phyloP scores from a whole-genome alignment of 2,888 invertebrate genomes.

The Dryobotodes eremita region DNA sequence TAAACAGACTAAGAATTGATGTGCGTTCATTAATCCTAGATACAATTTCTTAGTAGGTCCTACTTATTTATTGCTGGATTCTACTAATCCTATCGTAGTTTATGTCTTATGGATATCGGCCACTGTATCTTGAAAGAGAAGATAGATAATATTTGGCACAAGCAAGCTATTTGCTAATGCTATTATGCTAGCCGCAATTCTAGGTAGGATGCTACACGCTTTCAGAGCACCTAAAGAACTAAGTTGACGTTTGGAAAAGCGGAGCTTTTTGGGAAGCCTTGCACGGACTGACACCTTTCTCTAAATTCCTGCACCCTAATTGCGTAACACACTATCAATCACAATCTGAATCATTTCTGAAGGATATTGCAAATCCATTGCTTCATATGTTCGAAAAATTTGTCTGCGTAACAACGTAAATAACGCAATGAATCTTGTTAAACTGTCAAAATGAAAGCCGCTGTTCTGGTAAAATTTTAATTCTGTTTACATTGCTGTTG shows the following conservation, averaged over 20 bases:
- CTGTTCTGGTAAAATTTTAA: not conserved
- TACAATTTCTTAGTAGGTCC: not conserved
- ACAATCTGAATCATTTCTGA: too few relatives aligned
- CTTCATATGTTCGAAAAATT: too few relatives aligned
- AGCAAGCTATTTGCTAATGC: not conserved
- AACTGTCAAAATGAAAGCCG: too few relatives aligned
- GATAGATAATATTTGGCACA: not conserved
- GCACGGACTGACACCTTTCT: not conserved
- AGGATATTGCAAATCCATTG: too few relatives aligned
- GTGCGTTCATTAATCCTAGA: conserved; percentile 8
- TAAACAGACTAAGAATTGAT: not conserved
- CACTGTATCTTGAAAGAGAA: conserved; percentile 8
- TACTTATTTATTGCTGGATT: not conserved
- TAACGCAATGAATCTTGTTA: too few relatives aligned
- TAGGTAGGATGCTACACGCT: not conserved
- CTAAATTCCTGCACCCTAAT: not conserved
- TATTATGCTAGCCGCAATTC: not conserved
- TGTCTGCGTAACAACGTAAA: too few relatives aligned
- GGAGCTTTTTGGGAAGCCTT: not conserved
- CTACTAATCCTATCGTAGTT: not conserved
- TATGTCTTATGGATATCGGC: not conserved
- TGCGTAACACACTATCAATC: too few relatives aligned
- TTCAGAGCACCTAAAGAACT: not conserved
- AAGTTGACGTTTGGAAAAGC: not conserved
- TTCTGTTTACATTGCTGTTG: not conserved